Conservation (phyloP, 2,797 vertebrate species). For the Rhinophrynus dorsalis region DNA sequence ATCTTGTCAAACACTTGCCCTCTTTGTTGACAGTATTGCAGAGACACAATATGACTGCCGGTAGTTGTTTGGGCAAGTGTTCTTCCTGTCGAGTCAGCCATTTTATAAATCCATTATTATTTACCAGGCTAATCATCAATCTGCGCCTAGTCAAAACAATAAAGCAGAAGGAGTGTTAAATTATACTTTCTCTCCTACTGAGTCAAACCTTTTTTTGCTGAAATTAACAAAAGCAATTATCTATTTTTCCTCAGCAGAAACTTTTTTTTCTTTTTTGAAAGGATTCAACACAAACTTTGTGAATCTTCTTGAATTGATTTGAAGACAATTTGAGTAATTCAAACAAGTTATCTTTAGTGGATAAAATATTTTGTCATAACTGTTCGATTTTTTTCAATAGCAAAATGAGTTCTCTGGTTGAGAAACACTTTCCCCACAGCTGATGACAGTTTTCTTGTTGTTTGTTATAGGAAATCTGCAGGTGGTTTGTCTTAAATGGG, state of each 20-base stretch:
- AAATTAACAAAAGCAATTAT: constrained; percentile 78
- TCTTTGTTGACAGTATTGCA: constrained; percentile 79
- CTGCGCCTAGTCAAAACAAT: constrained; percentile 78
- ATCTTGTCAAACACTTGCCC: constrained; percentile 83
- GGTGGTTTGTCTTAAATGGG: too few relatives aligned
- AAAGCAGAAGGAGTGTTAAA: constrained; percentile 77
- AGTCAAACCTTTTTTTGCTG: constrained; percentile 77
- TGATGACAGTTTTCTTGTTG: too few relatives aligned
- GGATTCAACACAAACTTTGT: constrained; percentile 48
- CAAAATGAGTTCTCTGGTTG: too few relatives aligned
- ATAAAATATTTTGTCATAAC: background rate
- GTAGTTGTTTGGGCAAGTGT: constrained; percentile 70
- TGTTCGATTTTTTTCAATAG: background rate
- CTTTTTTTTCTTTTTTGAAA: constrained; percentile 52
- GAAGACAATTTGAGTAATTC: too few relatives aligned
- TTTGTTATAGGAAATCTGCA: too few relatives aligned
- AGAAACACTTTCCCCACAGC: too few relatives aligned
- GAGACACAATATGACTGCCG: constrained; percentile 65
- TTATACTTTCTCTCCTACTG: constrained; percentile 74
- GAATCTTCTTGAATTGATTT: too few relatives aligned
- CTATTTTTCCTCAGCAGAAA: constrained; percentile 62
- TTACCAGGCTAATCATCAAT: constrained; percentile 77
- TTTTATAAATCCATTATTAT: constrained; percentile 78
- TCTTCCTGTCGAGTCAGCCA: constrained; percentile 79
- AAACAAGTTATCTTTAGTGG: background rate